Evolutionary conservation across 1,140 invertebrate genomes (phyloP).

Genomic region (Listronotus bonariensis): DNA sequence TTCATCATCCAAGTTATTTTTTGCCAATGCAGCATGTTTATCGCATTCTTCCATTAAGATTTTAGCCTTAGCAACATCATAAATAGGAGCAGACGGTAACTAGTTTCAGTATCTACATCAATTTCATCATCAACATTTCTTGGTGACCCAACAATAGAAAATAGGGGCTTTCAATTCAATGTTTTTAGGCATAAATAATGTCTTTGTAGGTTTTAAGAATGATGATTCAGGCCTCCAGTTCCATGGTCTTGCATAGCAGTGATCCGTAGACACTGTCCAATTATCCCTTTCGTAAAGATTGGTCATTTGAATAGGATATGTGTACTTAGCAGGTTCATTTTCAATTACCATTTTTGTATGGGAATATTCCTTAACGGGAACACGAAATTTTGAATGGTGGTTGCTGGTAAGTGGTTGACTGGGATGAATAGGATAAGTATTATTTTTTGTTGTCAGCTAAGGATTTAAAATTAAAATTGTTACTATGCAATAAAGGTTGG

Average conservation of each 20-base stretch:
- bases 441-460: conserved; percentile 12
- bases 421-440: not conserved
- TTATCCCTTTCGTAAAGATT: conserved; percentile 39
- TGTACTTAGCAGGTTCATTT: conserved; percentile 37
- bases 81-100: conserved; percentile 55
- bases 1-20: conserved; percentile 63
- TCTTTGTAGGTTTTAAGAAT: conserved; percentile 67
- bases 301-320: conserved; percentile 39
- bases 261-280: conserved; percentile 62
- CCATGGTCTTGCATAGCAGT: conserved; percentile 72
- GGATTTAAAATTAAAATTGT: not conserved
- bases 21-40: conserved; percentile 64
- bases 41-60: conserved; percentile 77
- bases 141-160: conserved; percentile 11
- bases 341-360: conserved; percentile 21
- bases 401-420: no score
- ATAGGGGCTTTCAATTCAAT: conserved; percentile 42
- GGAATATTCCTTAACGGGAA: not conserved
- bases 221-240: conserved; percentile 70
- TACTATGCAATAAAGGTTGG: not conserved
- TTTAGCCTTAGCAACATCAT: conserved; percentile 67
- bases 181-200: conserved; percentile 56
- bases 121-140: conserved; percentile 55
- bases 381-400: not conserved
- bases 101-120: conserved; percentile 57